Conservation (phyloP, 2,113 vertebrate species). For the Alouatta palliata region DNA sequence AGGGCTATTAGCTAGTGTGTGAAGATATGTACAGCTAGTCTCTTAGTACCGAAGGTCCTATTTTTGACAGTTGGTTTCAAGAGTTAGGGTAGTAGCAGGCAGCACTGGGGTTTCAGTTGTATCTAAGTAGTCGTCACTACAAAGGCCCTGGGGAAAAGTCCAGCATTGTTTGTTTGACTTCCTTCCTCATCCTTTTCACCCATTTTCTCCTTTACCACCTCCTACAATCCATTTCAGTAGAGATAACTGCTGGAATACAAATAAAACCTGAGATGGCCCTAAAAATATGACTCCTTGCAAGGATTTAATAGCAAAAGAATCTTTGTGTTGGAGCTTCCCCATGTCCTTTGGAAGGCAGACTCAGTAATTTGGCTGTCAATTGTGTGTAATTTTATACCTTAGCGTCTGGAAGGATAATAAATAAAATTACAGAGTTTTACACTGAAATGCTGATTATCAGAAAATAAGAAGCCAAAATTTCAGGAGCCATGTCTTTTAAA, state of each 20-base stretch:
- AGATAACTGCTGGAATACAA: neutral
- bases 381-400: conserved; percentile 61
- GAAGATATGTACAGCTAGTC: neutral
- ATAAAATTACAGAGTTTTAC: conserved; percentile 15
- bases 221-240: neutral
- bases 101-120: neutral
- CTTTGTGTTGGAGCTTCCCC: neutral
- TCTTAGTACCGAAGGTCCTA: neutral
- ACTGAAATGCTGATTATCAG: neutral
- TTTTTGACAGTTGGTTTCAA: neutral
- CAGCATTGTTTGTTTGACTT: neutral
- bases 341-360: conserved; percentile 37
- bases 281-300: conserved; percentile 29
- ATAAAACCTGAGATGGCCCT: neutral
- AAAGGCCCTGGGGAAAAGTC: neutral
- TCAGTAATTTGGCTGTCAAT: conserved; percentile 49
- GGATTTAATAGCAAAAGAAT: neutral
- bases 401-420: conserved; percentile 29
- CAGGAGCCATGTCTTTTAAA: neutral
- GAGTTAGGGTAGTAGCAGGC: neutral
- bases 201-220: neutral
- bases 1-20: accelerated
- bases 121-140: neutral
- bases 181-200: neutral
- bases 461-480: neutral